A percentile compares a stretch with the other conserved stretches of the same genome.
Conservation (phyloP, 2,797 vertebrate species). For the Acrossocheilus wenchowensis region DNA sequence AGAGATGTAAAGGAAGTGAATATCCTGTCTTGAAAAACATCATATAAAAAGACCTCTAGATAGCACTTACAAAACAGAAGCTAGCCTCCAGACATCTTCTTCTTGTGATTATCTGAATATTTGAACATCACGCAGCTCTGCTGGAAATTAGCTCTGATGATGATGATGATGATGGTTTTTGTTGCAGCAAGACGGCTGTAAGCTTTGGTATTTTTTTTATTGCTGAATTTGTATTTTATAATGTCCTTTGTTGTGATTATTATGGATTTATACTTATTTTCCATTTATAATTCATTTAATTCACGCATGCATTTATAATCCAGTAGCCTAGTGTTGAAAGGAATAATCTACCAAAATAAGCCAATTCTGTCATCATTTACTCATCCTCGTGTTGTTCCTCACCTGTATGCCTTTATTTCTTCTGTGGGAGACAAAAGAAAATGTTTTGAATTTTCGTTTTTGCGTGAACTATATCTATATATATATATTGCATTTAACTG, state of each 20-base stretch:
- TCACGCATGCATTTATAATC: too few species aligned
- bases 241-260: background rate
- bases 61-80: background rate
- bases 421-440: too few species aligned
- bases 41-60: background rate
- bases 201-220: background rate
- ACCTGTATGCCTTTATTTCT: too few species aligned
- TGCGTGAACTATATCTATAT: too few species aligned
- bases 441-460: too few species aligned
- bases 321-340: too few species aligned
- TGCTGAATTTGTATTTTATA: background rate
- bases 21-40: background rate
- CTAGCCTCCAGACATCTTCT: background rate
- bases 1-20: slow-evolving; percentile 10
- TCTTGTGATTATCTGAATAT: background rate
- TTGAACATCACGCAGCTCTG: slow-evolving; percentile 10
- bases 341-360: too few species aligned
- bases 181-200: background rate
- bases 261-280: background rate
- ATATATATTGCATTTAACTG: too few species aligned
- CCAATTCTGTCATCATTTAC: too few species aligned
- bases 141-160: background rate
- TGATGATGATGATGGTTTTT: slow-evolving; percentile 20
- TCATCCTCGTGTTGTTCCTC: too few species aligned
- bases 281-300: too few species aligned